Conservation (phyloP, 2,113 vertebrate species). For the Colius striatus region DNA sequence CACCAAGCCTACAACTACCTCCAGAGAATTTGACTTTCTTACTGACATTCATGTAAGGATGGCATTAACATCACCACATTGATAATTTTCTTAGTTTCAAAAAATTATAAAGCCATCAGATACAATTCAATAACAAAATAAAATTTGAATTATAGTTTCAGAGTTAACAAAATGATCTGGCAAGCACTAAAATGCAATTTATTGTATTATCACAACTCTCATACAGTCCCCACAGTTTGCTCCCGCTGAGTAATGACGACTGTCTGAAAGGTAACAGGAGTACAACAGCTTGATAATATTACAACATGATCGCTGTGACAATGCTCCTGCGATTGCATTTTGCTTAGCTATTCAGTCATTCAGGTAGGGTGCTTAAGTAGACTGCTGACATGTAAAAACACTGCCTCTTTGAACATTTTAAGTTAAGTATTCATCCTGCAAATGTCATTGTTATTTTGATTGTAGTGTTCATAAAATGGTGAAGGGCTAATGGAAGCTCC, state of each 20-base stretch:
- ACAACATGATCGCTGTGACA: slow-evolving; percentile 24
- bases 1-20: slow-evolving; percentile 2
- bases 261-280: slow-evolving; percentile 55
- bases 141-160: slow-evolving; percentile 28
- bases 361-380: slow-evolving; percentile 64
- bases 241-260: slow-evolving; percentile 62
- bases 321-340: slow-evolving; percentile 43
- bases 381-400: slow-evolving; percentile 44
- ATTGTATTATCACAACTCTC: slow-evolving; percentile 30
- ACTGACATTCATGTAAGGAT: not conserved
- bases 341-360: slow-evolving; percentile 68
- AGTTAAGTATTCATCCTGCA: slow-evolving; percentile 47
- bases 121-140: not conserved
- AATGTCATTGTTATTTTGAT: slow-evolving; percentile 58
- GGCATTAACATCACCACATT: not conserved
- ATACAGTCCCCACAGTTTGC: not conserved
- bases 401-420: slow-evolving; percentile 40
- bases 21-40: slow-evolving; percentile 23
- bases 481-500: slow-evolving; percentile 37
- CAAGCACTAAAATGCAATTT: slow-evolving; percentile 53
- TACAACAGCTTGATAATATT: slow-evolving; percentile 58
- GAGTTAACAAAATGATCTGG: slow-evolving; percentile 45
- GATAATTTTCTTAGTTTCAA: not conserved
- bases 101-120: not conserved
- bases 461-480: slow-evolving; percentile 17